Percentiles rank a stretch among this genome's conserved stretches.
Conservation (phyloP, 53 echinoderm and acorn worm species). For the Astropecten irregularis region DNA sequence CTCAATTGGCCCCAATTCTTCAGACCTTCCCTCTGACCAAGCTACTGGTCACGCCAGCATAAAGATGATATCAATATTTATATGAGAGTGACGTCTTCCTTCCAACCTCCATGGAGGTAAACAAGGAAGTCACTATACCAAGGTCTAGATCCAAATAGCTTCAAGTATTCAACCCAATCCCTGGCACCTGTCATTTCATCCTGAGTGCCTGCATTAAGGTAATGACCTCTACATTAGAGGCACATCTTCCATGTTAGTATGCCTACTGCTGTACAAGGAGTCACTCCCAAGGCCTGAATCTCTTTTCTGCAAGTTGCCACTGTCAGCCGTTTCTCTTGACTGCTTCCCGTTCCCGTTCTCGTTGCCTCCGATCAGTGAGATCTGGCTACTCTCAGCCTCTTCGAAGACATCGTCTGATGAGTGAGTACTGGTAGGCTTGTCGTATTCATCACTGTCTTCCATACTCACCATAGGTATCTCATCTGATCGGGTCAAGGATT, state of each 20-base stretch:
- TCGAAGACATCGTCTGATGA: neutral
- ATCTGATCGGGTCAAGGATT: conserved; percentile 35
- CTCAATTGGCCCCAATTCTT: no score
- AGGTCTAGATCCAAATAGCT: no score
- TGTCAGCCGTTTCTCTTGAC: neutral
- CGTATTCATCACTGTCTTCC: conserved; percentile 16
- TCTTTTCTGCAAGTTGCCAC: conserved; percentile 14
- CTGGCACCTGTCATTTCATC: no score
- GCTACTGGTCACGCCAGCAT: no score
- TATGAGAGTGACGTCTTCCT: no score
- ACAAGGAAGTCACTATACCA: no score
- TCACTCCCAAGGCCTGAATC: conserved; percentile 43
- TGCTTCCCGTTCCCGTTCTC: neutral
- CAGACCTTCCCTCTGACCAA: no score
- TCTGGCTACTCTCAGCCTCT: conserved; percentile 14
- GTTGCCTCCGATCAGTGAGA: neutral
- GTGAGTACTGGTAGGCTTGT: no score
- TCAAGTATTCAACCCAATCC: no score
- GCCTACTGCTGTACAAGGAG: conserved; percentile 3
- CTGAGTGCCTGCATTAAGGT: no score
- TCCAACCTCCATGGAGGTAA: no score
- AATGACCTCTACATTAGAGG: conserved; percentile 30
- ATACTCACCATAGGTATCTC: neutral
- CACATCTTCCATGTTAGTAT: conserved; percentile 11
- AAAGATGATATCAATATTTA: no score